Evolutionary conservation across 2,797 vertebrate genomes (phyloP).

Genomic region (Hydrocynus forskahlii): DNA sequence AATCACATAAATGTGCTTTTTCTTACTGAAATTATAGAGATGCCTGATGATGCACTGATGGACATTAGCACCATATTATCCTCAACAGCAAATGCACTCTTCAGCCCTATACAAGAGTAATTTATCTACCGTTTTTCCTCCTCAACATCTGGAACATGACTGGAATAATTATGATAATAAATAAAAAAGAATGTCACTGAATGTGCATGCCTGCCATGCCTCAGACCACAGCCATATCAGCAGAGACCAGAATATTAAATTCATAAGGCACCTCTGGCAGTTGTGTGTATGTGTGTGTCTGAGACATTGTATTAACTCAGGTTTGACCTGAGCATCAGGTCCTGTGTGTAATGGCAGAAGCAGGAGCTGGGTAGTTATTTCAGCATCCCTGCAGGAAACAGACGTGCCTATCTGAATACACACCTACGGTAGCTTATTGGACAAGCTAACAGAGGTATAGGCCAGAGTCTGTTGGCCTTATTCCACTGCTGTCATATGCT

Average conservation of each 20-base stretch:
- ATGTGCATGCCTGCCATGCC: not conserved
- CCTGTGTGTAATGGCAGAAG: conserved; percentile 25
- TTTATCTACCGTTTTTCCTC: not conserved
- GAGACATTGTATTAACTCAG: conserved; percentile 36
- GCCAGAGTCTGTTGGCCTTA: conserved; percentile 53
- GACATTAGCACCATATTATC: not conserved
- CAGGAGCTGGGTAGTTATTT: conserved; percentile 48
- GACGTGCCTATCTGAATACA: conserved; percentile 57
- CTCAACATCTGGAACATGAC: conserved; percentile 3
- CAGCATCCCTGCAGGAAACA: conserved; percentile 64
- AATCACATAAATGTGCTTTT: conserved; percentile 39
- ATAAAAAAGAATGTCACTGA: not conserved
- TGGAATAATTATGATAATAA: not conserved
- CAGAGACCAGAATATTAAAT: conserved; percentile 23
- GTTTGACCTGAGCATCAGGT: conserved; percentile 36
- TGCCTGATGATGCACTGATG: not conserved
- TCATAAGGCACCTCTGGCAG: conserved; percentile 6
- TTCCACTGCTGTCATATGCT: conserved; percentile 55
- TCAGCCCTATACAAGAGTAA: not conserved
- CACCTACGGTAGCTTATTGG: conserved; percentile 62
- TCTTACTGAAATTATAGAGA: conserved; percentile 32
- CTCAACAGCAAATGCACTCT: not conserved
- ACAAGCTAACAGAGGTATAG: conserved; percentile 63
- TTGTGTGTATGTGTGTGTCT: conserved; percentile 11
- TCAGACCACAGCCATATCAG: conserved; percentile 15